Percentiles rank a stretch among this genome's conserved stretches.
phyloP scores from a whole-genome alignment of 1,140 invertebrate species.

The Cotesia glomerata region DNA sequence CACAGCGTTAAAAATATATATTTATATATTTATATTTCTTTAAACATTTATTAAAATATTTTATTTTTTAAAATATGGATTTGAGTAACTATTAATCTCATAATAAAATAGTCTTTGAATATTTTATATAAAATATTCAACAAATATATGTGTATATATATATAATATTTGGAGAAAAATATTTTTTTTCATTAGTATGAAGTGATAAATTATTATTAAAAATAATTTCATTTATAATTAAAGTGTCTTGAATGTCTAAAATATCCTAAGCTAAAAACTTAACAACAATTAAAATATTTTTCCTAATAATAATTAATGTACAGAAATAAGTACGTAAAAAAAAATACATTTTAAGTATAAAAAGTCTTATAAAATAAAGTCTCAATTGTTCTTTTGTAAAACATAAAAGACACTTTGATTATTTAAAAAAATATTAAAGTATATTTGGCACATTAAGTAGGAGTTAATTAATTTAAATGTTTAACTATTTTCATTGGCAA shows the following conservation, averaged over 20 bases:
- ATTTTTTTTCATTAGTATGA: no score
- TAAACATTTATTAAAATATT: background rate
- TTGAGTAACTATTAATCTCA: no score
- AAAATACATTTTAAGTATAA: background rate
- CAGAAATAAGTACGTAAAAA: background rate
- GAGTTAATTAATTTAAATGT: background rate
- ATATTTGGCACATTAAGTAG: conserved; percentile 14
- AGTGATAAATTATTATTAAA: background rate
- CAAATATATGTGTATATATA: no score
- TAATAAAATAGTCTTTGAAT: background rate
- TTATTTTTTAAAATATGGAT: background rate
- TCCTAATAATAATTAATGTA: background rate
- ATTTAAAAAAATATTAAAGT: background rate
- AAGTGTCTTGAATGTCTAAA: background rate
- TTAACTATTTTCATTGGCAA: conserved; percentile 35
- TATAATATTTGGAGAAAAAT: no score
- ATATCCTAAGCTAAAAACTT: background rate
- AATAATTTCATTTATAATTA: background rate
- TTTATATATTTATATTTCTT: background rate
- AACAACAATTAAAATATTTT: background rate
- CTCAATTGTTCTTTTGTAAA: background rate
- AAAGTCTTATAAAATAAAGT: background rate
- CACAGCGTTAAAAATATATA: conserved; percentile 1
- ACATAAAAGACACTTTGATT: no score
- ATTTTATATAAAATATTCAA: no score